Evolutionary conservation across 1,140 invertebrate species (phyloP), one percentile per base, ranked within the genome.

Genomic region (Drosophila setifemur): DNA sequence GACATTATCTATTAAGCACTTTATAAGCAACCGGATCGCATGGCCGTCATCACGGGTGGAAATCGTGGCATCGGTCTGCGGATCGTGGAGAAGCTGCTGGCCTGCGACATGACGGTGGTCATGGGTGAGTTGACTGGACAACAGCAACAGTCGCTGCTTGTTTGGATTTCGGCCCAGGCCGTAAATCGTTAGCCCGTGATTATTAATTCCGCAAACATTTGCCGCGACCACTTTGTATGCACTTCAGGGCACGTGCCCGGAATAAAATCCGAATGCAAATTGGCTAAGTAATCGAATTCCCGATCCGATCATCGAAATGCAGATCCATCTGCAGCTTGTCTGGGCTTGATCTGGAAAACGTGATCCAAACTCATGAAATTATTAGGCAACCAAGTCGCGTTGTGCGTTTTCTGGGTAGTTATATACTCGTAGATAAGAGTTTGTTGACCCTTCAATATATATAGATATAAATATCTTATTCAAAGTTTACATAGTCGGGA

Each of bases 41-140:
- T 96, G 37, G 97, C 95, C 33, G 93, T 98, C 61, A 94, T 98
- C 33, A 98, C 97, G 5, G 97, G 97, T 52, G 97, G 97, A 7
- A 94, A 95, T 19, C 91, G 95, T 72, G 97, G 97, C 11, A 97
- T 98, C 81, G 97, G 97, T 9, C 91, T 92, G n/a, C 93, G 95
- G 90, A 93, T 97, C 9, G 94, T 96, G 7, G 94, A 94, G 89
- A 94, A 95, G 90, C 91, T 98, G 12, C 89, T 97, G 16, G 91
- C 95, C 82, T 94, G 94, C 88, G 95, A 96, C 67, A 95, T 97
- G 91, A 93, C 93, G 85, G 96, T 98, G 28, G 92, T 98, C 58
- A 95, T 98, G 86, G 97, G 96, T 96, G 93, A 91, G 91, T 90
- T 66, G 26, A 66, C 45, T n/a, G n/a, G n/a, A n/a, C n/a, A n/a